phyloP scores from a whole-genome alignment of 2,888 invertebrate species.

The Criorhina ranunculi region DNA sequence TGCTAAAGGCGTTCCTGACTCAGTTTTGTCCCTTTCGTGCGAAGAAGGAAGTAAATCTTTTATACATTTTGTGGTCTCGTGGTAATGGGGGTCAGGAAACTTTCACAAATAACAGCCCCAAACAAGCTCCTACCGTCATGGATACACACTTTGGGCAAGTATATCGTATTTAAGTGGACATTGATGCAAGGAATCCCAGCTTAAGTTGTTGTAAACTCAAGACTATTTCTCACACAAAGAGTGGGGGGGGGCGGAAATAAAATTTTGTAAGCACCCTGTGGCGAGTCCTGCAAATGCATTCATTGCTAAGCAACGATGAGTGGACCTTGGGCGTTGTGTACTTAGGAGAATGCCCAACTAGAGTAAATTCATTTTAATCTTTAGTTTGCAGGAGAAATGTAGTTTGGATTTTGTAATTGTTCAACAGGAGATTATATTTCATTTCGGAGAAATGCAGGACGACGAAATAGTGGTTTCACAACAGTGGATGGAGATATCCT shows the following conservation, averaged over 20 bases:
- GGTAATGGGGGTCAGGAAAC: constrained; percentile 38
- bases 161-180: constrained; percentile 4
- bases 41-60: constrained; percentile 29
- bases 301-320: neutral
- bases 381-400: no score
- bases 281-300: neutral
- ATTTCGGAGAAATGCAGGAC: no score
- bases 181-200: constrained; percentile 23
- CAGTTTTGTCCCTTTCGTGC: constrained; percentile 2
- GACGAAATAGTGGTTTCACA: no score
- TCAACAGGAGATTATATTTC: no score
- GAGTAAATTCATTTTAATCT: no score
- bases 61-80: constrained; percentile 16
- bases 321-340: neutral
- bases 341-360: neutral
- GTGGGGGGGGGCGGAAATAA: neutral
- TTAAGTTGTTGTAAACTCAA: neutral
- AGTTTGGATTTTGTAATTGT: no score
- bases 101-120: constrained; percentile 14
- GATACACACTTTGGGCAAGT: neutral
- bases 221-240: neutral
- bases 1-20: constrained; percentile 7
- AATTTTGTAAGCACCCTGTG: neutral
- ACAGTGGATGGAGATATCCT: no score
- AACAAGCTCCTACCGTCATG: constrained; percentile 15